These are phyloP conservation scores for Holothuria glaberrima DNA, from an alignment of 35 echinoderm and acorn worm species.

Conservation along the genomic window DNA sequence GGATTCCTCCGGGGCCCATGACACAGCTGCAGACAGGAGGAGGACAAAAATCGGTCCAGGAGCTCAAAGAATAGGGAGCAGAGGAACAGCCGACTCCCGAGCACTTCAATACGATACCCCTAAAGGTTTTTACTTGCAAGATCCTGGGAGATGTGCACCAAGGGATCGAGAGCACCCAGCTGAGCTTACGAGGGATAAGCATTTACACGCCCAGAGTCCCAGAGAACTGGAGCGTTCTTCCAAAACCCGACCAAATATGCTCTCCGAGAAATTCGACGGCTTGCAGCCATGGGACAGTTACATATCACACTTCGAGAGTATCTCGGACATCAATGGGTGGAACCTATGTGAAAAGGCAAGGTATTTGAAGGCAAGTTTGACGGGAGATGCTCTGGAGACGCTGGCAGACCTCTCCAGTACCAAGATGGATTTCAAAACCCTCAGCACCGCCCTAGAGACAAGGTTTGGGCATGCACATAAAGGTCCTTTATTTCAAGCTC, in stretches of 20 bases:
- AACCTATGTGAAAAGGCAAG: background rate
- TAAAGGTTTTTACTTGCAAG: too few relatives aligned
- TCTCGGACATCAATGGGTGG: background rate
- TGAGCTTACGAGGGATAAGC: too few relatives aligned
- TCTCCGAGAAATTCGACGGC: background rate
- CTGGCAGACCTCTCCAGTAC: background rate
- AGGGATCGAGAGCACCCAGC: too few relatives aligned
- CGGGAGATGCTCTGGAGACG: background rate
- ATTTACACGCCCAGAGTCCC: too few relatives aligned
- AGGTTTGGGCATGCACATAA: slow-evolving; percentile 9
- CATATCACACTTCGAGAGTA: background rate
- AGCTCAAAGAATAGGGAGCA: too few relatives aligned
- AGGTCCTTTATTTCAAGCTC: background rate
- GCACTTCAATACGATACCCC: too few relatives aligned
- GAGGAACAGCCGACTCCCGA: too few relatives aligned
- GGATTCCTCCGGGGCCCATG: too few relatives aligned
- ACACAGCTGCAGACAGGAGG: too few relatives aligned
- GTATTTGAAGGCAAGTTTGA: background rate
- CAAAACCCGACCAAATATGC: background rate
- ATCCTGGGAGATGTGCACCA: too few relatives aligned
- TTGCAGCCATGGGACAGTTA: background rate
- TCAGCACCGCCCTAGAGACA: background rate
- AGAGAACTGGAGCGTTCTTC: background rate
- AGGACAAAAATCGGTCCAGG: too few relatives aligned
- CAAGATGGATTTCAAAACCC: background rate